Evolutionary conservation across 1,140 invertebrate genomes (phyloP).

Genomic region (Sitodiplosis mosellana): DNA sequence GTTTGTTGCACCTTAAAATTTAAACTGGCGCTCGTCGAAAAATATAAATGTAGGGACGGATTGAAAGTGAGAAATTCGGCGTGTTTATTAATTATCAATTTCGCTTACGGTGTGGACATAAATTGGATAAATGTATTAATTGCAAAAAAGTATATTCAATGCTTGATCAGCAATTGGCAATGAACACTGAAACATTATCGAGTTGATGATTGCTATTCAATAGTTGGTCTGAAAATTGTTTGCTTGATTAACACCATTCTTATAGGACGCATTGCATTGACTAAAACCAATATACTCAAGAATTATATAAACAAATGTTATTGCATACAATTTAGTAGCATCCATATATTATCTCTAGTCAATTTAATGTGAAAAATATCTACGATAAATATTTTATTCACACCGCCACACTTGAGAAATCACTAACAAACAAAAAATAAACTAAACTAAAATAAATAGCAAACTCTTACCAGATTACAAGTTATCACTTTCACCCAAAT

Average conservation of each 20-base stretch:
- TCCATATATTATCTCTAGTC: too few relatives aligned
- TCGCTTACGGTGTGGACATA: neutral
- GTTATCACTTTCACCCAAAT: too few relatives aligned
- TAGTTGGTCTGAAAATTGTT: slow-evolving; percentile 9
- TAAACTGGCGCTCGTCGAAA: slow-evolving; percentile 21
- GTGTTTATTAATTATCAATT: neutral
- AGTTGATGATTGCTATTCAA: slow-evolving; percentile 13
- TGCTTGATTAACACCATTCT: slow-evolving; percentile 16
- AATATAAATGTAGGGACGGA: slow-evolving; percentile 12
- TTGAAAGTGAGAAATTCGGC: slow-evolving; percentile 13
- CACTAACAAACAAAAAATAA: too few relatives aligned
- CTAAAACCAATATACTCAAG: too few relatives aligned
- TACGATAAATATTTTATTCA: too few relatives aligned
- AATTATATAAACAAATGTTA: too few relatives aligned
- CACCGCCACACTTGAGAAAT: too few relatives aligned
- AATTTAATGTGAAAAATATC: too few relatives aligned
- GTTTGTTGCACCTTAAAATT: slow-evolving; percentile 1
- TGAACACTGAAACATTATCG: slow-evolving; percentile 6
- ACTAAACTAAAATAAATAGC: too few relatives aligned
- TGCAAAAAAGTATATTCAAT: neutral
- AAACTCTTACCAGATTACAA: too few relatives aligned
- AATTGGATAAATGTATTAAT: neutral
- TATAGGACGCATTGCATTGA: too few relatives aligned
- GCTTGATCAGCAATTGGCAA: neutral
- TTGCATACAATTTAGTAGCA: too few relatives aligned